A percentile compares a stretch with the other conserved stretches of the same genome.
These are phyloP conservation scores for Drosophila prosaltans DNA, from an alignment of 1,140 invertebrate genomes.

Conservation along the genomic window DNA sequence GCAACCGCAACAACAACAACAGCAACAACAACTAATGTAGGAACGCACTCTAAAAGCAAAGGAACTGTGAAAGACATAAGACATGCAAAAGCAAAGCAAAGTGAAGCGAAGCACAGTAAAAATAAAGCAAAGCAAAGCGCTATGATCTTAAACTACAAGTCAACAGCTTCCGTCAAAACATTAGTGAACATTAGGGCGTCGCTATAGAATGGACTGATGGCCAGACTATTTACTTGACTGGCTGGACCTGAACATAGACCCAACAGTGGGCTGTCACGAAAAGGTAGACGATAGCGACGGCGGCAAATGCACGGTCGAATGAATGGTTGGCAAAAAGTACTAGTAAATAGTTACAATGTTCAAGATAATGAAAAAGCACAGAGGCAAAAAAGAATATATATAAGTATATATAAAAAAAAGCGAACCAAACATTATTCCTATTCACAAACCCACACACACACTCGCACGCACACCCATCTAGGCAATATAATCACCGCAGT, in stretches of 20 bases:
- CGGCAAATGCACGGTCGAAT: constrained; percentile 5
- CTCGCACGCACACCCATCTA: not conserved
- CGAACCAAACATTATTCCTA: not conserved
- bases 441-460: constrained; percentile 6
- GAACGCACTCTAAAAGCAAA: constrained; percentile 25
- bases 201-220: constrained; percentile 31
- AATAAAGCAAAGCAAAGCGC: constrained; percentile 11
- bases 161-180: constrained; percentile 60
- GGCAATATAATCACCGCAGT: constrained; percentile 13
- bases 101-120: not conserved
- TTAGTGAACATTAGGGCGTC: constrained; percentile 58
- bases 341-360: constrained; percentile 14
- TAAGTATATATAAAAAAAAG: no score
- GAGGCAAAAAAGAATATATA: not conserved
- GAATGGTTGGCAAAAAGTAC: constrained; percentile 10
- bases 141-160: constrained; percentile 39
- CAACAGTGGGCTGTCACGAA: constrained; percentile 7
- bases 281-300: not conserved
- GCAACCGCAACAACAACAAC: constrained; percentile 18
- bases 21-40: constrained; percentile 18
- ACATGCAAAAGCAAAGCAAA: constrained; percentile 44
- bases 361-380: constrained; percentile 10
- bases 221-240: constrained; percentile 22
- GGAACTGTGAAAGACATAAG: constrained; percentile 27
- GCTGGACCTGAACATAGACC: constrained; percentile 21